Percentiles rank a stretch among this genome's conserved stretches.
Conservation (phyloP, 2,113 vertebrate genomes). For the Hylia prasina region DNA sequence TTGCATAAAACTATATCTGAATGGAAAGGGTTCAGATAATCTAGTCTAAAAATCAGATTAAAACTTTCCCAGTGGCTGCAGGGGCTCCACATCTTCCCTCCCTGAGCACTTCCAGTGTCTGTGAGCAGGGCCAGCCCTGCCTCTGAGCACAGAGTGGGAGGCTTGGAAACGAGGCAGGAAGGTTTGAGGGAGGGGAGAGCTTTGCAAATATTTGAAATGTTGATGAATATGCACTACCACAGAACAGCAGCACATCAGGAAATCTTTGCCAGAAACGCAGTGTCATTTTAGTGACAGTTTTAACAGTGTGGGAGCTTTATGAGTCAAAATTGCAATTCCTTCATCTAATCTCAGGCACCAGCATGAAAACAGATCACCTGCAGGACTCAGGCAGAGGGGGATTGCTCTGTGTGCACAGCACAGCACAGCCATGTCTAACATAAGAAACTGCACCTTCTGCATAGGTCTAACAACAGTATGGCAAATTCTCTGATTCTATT, state of each 20-base stretch:
- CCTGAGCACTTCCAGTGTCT: fast-evolving
- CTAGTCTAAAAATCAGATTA: not conserved
- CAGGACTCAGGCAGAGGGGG: not conserved
- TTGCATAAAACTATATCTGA: not conserved
- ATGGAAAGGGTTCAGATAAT: not conserved
- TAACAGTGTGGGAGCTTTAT: not conserved
- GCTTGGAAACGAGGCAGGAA: too few species aligned
- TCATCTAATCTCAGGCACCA: not conserved
- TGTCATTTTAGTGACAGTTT: not conserved
- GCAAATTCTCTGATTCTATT: not conserved
- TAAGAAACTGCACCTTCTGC: not conserved
- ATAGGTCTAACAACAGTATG: not conserved
- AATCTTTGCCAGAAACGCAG: not conserved
- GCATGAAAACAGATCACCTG: not conserved
- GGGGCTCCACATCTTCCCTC: not conserved
- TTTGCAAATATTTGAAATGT: not conserved
- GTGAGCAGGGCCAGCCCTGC: not conserved
- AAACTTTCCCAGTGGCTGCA: not conserved
- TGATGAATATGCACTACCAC: not conserved
- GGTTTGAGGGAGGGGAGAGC: too few species aligned
- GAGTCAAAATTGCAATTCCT: not conserved
- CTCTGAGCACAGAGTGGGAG: fast-evolving
- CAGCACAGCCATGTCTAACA: not conserved
- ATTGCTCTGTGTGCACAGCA: not conserved
- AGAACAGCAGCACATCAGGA: not conserved